phyloP scores from a whole-genome alignment of 2,888 invertebrate genomes.

The Cerastoderma edule region DNA sequence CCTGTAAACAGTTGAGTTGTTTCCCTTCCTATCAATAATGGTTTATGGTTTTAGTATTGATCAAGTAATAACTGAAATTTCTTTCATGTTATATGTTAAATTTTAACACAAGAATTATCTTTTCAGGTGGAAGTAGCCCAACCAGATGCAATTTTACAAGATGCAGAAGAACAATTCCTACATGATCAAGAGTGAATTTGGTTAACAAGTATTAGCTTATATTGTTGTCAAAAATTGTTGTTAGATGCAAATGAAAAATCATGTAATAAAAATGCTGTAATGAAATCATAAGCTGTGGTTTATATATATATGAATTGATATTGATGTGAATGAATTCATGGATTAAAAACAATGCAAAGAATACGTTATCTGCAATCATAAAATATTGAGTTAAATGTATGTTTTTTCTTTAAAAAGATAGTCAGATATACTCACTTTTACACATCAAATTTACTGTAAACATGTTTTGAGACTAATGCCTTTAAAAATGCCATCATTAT shows the following conservation, averaged over 20 bases:
- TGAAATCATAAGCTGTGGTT: too few relatives aligned
- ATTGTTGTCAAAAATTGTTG: background rate
- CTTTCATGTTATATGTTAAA: background rate
- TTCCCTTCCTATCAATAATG: background rate
- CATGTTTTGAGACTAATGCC: too few relatives aligned
- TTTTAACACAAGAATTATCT: background rate
- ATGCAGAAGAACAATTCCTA: slow-evolving; percentile 79
- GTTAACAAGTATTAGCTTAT: background rate
- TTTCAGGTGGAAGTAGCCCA: slow-evolving; percentile 77
- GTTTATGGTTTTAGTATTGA: background rate
- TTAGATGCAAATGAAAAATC: slow-evolving; percentile 1
- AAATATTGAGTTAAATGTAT: too few relatives aligned
- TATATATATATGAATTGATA: too few relatives aligned
- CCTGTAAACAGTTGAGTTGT: background rate
- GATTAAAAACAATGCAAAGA: too few relatives aligned
- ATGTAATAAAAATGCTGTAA: too few relatives aligned
- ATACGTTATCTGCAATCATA: too few relatives aligned
- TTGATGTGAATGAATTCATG: too few relatives aligned
- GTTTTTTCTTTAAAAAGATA: too few relatives aligned
- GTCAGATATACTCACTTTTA: too few relatives aligned
- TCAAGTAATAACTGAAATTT: background rate
- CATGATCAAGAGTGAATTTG: slow-evolving; percentile 77
- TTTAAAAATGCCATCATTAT: too few relatives aligned
- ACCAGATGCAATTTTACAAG: slow-evolving; percentile 77
- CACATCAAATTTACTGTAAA: too few relatives aligned